These are phyloP conservation scores for Habrosyne pyritoides DNA, from an alignment of 2,888 invertebrate genomes.

Conservation along the genomic window DNA sequence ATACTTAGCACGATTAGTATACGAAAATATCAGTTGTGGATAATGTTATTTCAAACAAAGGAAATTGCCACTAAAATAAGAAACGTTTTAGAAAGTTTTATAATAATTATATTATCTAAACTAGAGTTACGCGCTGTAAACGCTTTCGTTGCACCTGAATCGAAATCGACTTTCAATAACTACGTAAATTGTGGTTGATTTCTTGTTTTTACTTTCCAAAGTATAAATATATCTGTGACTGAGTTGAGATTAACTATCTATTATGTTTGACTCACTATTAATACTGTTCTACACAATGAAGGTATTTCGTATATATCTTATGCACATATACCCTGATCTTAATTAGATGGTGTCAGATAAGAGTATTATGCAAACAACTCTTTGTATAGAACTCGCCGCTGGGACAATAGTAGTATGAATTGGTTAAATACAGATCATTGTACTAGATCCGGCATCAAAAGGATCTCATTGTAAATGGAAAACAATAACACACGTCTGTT, in stretches of 20 bases:
- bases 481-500: slow-evolving; percentile 67
- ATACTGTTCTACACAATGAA: too few relatives aligned
- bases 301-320: slow-evolving; percentile 13
- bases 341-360: slow-evolving; percentile 59
- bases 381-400: slow-evolving; percentile 56
- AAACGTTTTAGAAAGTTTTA: slow-evolving; percentile 67
- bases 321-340: slow-evolving; percentile 35
- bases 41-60: slow-evolving; percentile 41
- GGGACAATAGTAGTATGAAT: slow-evolving; percentile 69
- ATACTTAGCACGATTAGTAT: slow-evolving; percentile 29
- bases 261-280: neutral
- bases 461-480: slow-evolving; percentile 69
- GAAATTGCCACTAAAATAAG: slow-evolving; percentile 50
- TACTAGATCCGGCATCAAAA: slow-evolving; percentile 63
- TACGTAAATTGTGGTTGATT: slow-evolving; percentile 45
- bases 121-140: slow-evolving; percentile 62
- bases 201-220: slow-evolving; percentile 35
- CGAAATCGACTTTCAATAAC: slow-evolving; percentile 63
- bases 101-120: slow-evolving; percentile 59
- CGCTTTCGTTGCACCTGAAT: slow-evolving; percentile 66
- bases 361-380: slow-evolving; percentile 69
- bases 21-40: slow-evolving; percentile 35
- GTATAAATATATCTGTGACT: slow-evolving; percentile 10
- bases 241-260: neutral
- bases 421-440: slow-evolving; percentile 69